Base-by-base conservation (phyloP, 2,888 invertebrate species). In the Crematogaster levior region DNA sequence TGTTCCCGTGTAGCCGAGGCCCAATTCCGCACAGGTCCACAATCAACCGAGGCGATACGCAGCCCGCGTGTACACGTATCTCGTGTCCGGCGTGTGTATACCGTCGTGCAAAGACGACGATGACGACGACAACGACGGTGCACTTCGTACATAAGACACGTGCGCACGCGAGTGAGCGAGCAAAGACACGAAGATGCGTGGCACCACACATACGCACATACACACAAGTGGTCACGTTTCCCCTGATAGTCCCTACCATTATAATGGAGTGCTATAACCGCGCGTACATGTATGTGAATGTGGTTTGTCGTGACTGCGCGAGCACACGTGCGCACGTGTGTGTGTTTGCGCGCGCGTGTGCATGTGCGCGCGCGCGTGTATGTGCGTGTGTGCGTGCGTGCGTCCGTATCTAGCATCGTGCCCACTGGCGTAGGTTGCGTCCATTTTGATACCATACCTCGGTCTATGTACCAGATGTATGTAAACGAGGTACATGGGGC, bases 361-460 rank as follows among this genome's bases (percentile, higher is more conserved):
- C 43, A 12, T n/a, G 27, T 21, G 61, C 7, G 37, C 9, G 63
- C n/a, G 37, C 53, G 46, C 9, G 12, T 12, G 60, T 15, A 37
- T 21, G 63, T 18, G 56, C 51, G 81, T 56, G 65, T 75, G 56
- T 61, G 80, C 83, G 83, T 88, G 82, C 81, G 82, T 84, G 84
- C 81, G 85, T 66, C 58, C 86, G 89, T 87, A 87, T 86, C 84
- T 90, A 86, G 86, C 86, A 72, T 88, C 83, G 86, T 89, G 85
- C 89, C 89, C 86, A 89, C 88, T 86, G 84, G 81, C 88, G 90
- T 88, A 86, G 86, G 82, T 86, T 81, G 89, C 91, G 91, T 92
- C 91, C 92, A 92, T 92, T 92, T 92, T 92, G 92, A 92, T 92
- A 92, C 89, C 89, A 89, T 88, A 90, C 77, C 77, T 79, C 86